Evolutionary conservation across 2,888 invertebrate genomes (phyloP), one percentile per base, ranked within the genome.

Genomic region (Dione juno): DNA sequence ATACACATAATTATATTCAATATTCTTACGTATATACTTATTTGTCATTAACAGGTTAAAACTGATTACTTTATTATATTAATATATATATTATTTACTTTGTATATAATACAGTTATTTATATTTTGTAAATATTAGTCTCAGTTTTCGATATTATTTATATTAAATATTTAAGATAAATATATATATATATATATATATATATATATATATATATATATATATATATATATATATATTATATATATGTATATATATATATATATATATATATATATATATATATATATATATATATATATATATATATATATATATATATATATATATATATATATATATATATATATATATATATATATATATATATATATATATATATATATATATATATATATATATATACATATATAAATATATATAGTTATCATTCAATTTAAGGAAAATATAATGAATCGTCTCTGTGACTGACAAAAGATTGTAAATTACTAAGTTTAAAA

Each of bases 1-100:
- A 54, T 45, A n/a, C 54, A 45, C 16, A 69, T 63, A 37, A 53
- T 40, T 53, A 35, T 54, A 21, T 3, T 37, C 0, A 35, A 52
- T 19, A 28, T 61, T 45, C 1, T 28, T 45, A 59, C 14, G 35
- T 37, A 16, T 40, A n/a, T 57, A 40, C n/a, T 6, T 10, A n/a
- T n/a, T n/a, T 5, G 16, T 57, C 16, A n/a, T 57, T 57, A 37
- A 37, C 11, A 16, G 3, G 1, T 19, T 50, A n/a, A n/a, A n/a
- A 19, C 19, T 10, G n/a, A 16, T 10, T 11, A 50, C 1, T 50
- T n/a, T 50, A 19, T 50, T 11, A 7, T 40, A 11, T 37, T 48
- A 9, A 57, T 57, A 16, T 21, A 16, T 11, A 16, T 10, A 16
- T 11, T 50, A 50, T 50, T 10, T 50, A 3, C 9, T 48, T 16